Base-by-base conservation (phyloP, 1,140 invertebrate genomes). In the Tetragnatha versicolor region DNA sequence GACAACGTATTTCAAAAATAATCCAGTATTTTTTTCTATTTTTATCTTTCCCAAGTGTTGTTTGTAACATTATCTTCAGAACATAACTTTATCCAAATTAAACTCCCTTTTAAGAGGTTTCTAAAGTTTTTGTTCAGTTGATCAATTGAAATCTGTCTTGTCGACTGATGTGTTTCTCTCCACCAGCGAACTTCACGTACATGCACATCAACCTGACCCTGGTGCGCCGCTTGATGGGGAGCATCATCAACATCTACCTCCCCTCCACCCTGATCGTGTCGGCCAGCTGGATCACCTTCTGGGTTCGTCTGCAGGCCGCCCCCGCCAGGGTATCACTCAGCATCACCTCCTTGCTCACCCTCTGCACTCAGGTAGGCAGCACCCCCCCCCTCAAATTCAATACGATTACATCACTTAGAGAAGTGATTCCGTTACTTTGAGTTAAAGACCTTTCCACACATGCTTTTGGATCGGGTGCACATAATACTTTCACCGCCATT, bases 251-350 rank as follows among this genome's bases (percentile, higher is more conserved):
- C n/a, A 79, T 82, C 42, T 91, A 90, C 83, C 84, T 91, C 60
- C 90, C 90, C 0, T 90, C 89, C 20, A 89, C 90, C 51, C 83
- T 91, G 22, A 91, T 91, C 81, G 90, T 91, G 4, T 89, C 90
- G 51, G 90, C 91, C 49, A 90, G 89, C 3, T 91, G 90, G 90
- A 88, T 91, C 20, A 88, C 87, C 5, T 90, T 90, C 82, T 91
- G 89, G 90, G 87, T 90, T 86, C 89, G 90, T 81, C 89, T 90
- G 5, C 88, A 90, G 75, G 88, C 89, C 0, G 89, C 90, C 3
- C 89, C 90, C 3, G 90, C 88, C 17, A 82, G 90, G 31, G 89
- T 89, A 12, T 89, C 89, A 6, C 84, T 91, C 2, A 88, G 89
- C 7, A 88, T 90, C 51, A 90, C 90, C 2, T 91, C 89, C 0